Percentiles rank a stretch among this genome's conserved stretches.
These are phyloP conservation scores for Sylvia atricapilla DNA, from an alignment of 2,113 vertebrate genomes.

Conservation along the genomic window DNA sequence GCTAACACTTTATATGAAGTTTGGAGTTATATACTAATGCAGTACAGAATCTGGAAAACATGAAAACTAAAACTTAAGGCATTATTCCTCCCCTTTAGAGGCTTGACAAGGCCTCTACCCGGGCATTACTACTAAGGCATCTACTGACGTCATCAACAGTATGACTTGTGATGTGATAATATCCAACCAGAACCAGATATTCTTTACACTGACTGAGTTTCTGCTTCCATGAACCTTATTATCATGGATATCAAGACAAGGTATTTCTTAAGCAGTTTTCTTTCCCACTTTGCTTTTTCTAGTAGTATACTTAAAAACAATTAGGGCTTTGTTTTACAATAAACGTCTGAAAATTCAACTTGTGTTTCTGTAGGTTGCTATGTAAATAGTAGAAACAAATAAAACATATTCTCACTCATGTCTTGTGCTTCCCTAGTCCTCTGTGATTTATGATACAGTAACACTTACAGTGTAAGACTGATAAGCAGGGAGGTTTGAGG, in stretches of 20 bases:
- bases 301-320: not conserved
- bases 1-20: not conserved
- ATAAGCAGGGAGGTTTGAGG: not conserved
- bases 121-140: not conserved
- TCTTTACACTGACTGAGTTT: not conserved
- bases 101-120: not conserved
- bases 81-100: not conserved
- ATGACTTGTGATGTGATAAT: not conserved
- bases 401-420: not conserved
- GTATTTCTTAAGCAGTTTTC: not conserved
- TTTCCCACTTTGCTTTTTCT: not conserved
- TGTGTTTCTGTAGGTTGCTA: not conserved
- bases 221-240: not conserved
- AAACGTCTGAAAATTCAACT: not conserved
- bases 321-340: not conserved
- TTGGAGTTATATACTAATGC: not conserved
- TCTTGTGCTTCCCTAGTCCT: not conserved
- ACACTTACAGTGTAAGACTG: not conserved
- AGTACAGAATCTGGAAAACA: not conserved
- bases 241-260: not conserved
- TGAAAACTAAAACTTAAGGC: not conserved
- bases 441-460: not conserved
- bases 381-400: not conserved
- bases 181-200: not conserved
- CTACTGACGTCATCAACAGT: not conserved